Evolutionary conservation across 2,113 vertebrate species (phyloP).

Genomic region (Dunckerocampus dactyliophorus): DNA sequence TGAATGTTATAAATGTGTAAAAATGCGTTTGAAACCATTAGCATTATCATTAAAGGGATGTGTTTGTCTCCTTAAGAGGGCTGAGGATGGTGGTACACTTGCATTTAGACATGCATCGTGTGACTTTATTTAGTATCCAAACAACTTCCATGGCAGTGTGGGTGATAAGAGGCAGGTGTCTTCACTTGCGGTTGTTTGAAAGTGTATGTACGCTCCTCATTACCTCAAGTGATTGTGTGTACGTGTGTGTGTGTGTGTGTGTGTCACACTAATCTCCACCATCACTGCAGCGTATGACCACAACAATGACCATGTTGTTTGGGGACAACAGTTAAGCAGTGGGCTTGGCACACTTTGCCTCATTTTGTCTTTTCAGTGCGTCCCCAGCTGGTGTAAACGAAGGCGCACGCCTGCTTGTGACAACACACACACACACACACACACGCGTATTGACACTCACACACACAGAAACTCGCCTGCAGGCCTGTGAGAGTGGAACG

Average conservation of each 20-base stretch:
- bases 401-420: slow-evolving; percentile 57
- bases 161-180: slow-evolving; percentile 58
- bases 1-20: slow-evolving; percentile 10
- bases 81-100: slow-evolving; percentile 18
- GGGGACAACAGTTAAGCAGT: slow-evolving; percentile 64
- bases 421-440: slow-evolving; percentile 21
- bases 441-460: slow-evolving; percentile 10
- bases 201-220: slow-evolving; percentile 30
- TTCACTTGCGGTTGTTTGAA: slow-evolving; percentile 12
- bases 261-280: slow-evolving; percentile 27
- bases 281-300: slow-evolving; percentile 40
- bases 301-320: slow-evolving; percentile 68
- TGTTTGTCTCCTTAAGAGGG: slow-evolving; percentile 23
- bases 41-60: slow-evolving; percentile 5
- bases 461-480: slow-evolving; percentile 35
- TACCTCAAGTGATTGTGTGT: background rate
- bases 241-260: background rate
- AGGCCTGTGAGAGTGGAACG: slow-evolving; percentile 26
- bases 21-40: background rate
- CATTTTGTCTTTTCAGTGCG: slow-evolving; percentile 42
- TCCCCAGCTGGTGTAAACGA: slow-evolving; percentile 61
- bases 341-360: slow-evolving; percentile 53
- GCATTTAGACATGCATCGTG: slow-evolving; percentile 9
- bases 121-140: slow-evolving; percentile 55
- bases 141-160: slow-evolving; percentile 45